Percentiles rank a stretch among this genome's conserved stretches.
These are phyloP conservation scores for Nomada lathburiana DNA, from an alignment of 2,888 invertebrate genomes.

Conservation along the genomic window DNA sequence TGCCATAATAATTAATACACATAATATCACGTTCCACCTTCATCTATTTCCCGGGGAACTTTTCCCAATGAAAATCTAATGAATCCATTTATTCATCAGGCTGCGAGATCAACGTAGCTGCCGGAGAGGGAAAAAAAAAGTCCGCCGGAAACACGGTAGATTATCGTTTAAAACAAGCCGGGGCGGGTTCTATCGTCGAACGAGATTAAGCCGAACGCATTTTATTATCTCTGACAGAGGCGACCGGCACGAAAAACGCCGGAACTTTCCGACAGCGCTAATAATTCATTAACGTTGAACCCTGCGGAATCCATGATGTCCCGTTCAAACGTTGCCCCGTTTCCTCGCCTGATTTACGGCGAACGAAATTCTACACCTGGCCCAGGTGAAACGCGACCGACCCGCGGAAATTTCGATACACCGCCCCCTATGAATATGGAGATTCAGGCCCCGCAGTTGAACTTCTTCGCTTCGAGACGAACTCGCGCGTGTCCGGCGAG, in stretches of 20 bases:
- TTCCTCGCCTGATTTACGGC: constrained; percentile 49
- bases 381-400: constrained; percentile 24
- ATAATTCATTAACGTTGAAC: constrained; percentile 48
- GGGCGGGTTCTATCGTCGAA: no score
- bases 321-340: constrained; percentile 27
- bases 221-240: constrained; percentile 11
- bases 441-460: constrained; percentile 8
- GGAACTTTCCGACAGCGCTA: constrained; percentile 44
- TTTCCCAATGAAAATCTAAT: no score
- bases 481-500: constrained; percentile 12
- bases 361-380: constrained; percentile 27
- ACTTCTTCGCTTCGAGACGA: constrained; percentile 21
- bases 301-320: constrained; percentile 30
- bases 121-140: background rate
- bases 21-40: no score
- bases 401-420: constrained; percentile 34
- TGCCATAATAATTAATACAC: no score
- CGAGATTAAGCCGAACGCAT: no score
- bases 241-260: constrained; percentile 35
- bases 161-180: constrained; percentile 18
- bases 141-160: background rate
- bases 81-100: no score
- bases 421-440: constrained; percentile 28
- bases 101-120: no score
- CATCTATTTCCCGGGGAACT: no score